Base-by-base conservation (phyloP, 2,888 invertebrate species). In the Epinotia brunnichana region DNA sequence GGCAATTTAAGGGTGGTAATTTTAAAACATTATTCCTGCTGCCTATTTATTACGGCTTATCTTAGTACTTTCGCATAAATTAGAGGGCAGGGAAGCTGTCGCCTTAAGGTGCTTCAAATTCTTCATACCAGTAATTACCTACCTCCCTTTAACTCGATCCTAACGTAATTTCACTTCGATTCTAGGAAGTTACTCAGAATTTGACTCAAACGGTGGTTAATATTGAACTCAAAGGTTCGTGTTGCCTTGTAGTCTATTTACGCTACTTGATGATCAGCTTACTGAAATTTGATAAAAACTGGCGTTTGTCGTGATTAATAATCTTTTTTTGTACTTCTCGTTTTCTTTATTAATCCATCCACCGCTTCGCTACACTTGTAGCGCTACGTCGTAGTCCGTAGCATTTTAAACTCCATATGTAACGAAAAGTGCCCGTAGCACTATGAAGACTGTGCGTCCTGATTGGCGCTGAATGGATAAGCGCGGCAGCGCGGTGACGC, bases 1-100 rank as follows among this genome's bases (percentile, higher is more conserved):
- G 81, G 80, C 80, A 85, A 84, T 84, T 83, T 81, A 80, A 80
- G 80, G 82, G 83, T 80, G 82, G 85, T 86, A 84, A 86, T 86
- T 86, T 85, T 82, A 83, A 83, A 86, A 82, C 82, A 81, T 82
- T 86, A 84, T 84, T 84, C 79, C 82, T 81, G 80, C 77, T 78
- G 80, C 84, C 83, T 86, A 85, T 86, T 85, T 85, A 86, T 85
- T 80, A 85, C 81, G 76, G 75, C 81, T 86, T 87, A 87, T 87
- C 87, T 85, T 73, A 78, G 76, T 78, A 80, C 77, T 73, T 69
- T 69, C 62, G 79, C 82, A 85, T 87, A 83, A 87, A 86, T 87
- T 86, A 77, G 80, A 77, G 78, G 74, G 71, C 73, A 69, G 48
- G 78, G 78, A 79, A 78, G 78, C 75, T 78, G 78, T 76, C 75